Percentiles rank a stretch among this genome's conserved stretches.
Conservation (phyloP, 2,888 invertebrate species). For the Linnaemya tessellans region DNA sequence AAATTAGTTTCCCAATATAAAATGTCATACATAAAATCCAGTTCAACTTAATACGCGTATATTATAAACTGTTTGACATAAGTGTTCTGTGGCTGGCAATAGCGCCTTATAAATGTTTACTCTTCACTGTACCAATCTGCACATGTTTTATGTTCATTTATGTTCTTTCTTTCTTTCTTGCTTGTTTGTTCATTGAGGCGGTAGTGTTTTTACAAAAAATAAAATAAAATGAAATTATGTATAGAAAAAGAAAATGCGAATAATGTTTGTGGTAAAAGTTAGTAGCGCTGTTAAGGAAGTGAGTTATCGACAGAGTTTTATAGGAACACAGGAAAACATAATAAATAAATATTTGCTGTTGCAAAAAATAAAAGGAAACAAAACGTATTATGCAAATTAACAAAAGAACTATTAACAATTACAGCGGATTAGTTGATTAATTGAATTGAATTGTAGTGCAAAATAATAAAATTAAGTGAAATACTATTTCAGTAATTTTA, state of each 20-base stretch:
- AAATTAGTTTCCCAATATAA: no score
- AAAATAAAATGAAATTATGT: constrained; percentile 10
- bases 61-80: no score
- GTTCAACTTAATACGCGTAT: no score
- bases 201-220: constrained; percentile 16
- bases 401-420: constrained; percentile 60
- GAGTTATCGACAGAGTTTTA: constrained; percentile 51
- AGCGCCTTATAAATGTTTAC: not conserved
- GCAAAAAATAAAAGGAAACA: constrained; percentile 42
- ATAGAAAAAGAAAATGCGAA: constrained; percentile 56
- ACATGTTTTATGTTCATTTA: constrained; percentile 52
- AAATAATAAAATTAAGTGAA: constrained; percentile 8
- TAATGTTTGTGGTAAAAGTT: constrained; percentile 64
- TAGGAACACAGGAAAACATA: constrained; percentile 46
- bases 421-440: constrained; percentile 66
- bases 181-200: constrained; percentile 38
- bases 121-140: constrained; percentile 16
- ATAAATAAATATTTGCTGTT: constrained; percentile 56
- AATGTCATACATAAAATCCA: no score
- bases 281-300: constrained; percentile 47
- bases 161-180: constrained; percentile 31
- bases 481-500: not conserved
- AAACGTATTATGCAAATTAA: constrained; percentile 56
- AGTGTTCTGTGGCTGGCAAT: no score
- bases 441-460: constrained; percentile 13